phyloP scores from a whole-genome alignment of 2,797 vertebrate genomes.

The Austrolebias charrua region DNA sequence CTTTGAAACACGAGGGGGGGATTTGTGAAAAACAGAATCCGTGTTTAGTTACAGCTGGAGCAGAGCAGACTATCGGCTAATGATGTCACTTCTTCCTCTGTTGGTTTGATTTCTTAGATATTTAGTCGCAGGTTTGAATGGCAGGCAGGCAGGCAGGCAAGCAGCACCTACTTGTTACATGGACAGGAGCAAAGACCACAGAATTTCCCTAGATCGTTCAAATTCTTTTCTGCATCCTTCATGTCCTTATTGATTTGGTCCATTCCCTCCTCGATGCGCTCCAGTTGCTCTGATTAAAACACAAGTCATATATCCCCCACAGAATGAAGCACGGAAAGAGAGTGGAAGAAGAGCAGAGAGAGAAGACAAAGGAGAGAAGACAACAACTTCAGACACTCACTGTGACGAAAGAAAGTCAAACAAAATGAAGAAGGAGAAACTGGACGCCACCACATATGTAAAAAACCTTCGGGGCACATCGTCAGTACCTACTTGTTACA shows the following conservation, averaged over 20 bases:
- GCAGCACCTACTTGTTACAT: constrained; percentile 99
- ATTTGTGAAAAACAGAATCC: constrained; percentile 35
- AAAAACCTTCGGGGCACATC: constrained; percentile 85
- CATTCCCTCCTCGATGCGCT: constrained; percentile 99
- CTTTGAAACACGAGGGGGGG: neutral
- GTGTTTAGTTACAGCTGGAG: constrained; percentile 49
- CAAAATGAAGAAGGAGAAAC: constrained; percentile 82
- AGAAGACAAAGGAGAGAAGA: constrained; percentile 83
- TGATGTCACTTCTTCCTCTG: constrained; percentile 72
- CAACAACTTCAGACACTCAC: constrained; percentile 99
- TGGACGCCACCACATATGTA: constrained; percentile 98
- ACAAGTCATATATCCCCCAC: constrained; percentile 99
- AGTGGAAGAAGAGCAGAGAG: constrained; percentile 80
- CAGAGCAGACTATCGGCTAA: constrained; percentile 68
- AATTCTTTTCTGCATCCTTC: constrained; percentile 99
- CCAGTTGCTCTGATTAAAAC: constrained; percentile 99
- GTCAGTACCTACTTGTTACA: constrained; percentile 99
- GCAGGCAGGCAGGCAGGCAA: constrained; percentile 92
- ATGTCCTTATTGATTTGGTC: constrained; percentile 99
- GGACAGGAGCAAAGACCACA: constrained; percentile 99
- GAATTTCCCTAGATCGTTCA: constrained; percentile 99
- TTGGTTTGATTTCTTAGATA: constrained; percentile 37
- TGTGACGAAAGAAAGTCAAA: constrained; percentile 91
- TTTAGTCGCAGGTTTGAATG: constrained; percentile 59
- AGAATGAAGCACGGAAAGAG: constrained; percentile 97